Evolutionary conservation across 2,797 vertebrate genomes (phyloP).

Genomic region (Labeo calbasu): DNA sequence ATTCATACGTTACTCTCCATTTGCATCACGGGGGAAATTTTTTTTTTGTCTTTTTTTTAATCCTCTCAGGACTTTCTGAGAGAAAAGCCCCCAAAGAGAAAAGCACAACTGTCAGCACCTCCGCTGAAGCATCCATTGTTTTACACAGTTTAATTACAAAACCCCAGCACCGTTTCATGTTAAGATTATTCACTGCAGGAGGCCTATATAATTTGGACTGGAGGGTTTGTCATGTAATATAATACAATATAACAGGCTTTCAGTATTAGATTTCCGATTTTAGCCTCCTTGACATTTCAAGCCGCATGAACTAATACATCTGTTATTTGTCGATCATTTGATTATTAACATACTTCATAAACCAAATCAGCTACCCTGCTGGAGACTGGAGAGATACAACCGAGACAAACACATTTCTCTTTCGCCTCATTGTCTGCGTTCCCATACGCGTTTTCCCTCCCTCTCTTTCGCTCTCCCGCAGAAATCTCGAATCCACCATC

Average conservation of each 20-base stretch:
- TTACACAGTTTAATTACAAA: slow-evolving; percentile 84
- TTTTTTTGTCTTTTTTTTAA: neutral
- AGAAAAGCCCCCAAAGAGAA: slow-evolving; percentile 58
- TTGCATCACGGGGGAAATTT: slow-evolving; percentile 77
- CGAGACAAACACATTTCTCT: slow-evolving; percentile 67
- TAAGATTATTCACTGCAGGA: slow-evolving; percentile 86
- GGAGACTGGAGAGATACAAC: slow-evolving; percentile 74
- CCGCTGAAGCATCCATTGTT: slow-evolving; percentile 74
- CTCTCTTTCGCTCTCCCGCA: slow-evolving; percentile 56
- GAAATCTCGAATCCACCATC: slow-evolving; percentile 74
- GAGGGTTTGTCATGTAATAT: slow-evolving; percentile 84
- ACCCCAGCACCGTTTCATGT: slow-evolving; percentile 81
- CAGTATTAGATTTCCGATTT: slow-evolving; percentile 86
- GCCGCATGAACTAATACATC: slow-evolving; percentile 88
- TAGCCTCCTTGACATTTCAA: slow-evolving; percentile 89
- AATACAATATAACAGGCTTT: slow-evolving; percentile 85
- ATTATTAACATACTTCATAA: slow-evolving; percentile 90
- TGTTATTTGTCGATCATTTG: slow-evolving; percentile 90
- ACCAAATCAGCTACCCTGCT: slow-evolving; percentile 83
- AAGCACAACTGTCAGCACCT: slow-evolving; percentile 71
- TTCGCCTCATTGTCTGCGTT: slow-evolving; percentile 18
- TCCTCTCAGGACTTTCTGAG: slow-evolving; percentile 44
- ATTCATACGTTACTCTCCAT: slow-evolving; percentile 84
- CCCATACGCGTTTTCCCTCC: slow-evolving; percentile 42
- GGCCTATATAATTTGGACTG: slow-evolving; percentile 84